phyloP scores from a whole-genome alignment of 2,888 invertebrate species.

The Aleiodes testaceus region DNA sequence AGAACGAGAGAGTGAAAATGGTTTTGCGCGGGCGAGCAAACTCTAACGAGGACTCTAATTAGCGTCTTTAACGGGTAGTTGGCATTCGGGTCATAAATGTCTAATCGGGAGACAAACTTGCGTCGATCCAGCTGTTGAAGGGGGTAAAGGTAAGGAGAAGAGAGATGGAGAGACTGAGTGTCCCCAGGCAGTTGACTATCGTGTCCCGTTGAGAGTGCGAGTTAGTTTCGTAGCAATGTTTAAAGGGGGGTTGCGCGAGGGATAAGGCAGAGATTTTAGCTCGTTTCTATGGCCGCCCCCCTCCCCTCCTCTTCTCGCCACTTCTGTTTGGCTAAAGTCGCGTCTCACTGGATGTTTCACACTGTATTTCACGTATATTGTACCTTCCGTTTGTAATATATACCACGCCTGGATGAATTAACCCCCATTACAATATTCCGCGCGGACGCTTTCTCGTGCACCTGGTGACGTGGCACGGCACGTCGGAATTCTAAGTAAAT shows the following conservation, averaged over 20 bases:
- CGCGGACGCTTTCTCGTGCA: conserved; percentile 38
- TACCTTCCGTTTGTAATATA: conserved; percentile 40
- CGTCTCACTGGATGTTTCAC: conserved; percentile 19
- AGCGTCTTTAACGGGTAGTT: conserved; percentile 59
- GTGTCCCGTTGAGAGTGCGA: conserved; percentile 28
- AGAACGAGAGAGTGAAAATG: conserved; percentile 47
- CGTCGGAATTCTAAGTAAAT: conserved; percentile 64
- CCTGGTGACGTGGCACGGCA: conserved; percentile 47
- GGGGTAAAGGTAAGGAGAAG: conserved; percentile 5
- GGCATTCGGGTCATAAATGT: conserved; percentile 59
- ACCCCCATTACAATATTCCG: conserved; percentile 39
- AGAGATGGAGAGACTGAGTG: not conserved
- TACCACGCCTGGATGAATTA: conserved; percentile 43
- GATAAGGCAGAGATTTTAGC: conserved; percentile 29
- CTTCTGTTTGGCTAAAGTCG: conserved; percentile 21
- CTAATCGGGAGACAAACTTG: conserved; percentile 58
- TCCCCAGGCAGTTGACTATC: conserved; percentile 37
- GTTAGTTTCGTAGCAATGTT: conserved; percentile 25
- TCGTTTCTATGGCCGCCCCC: not conserved
- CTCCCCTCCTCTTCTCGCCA: no score
- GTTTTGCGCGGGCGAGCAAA: conserved; percentile 37
- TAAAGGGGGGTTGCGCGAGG: not conserved
- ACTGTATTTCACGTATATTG: conserved; percentile 30
- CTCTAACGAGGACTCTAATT: conserved; percentile 57
- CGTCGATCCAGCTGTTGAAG: conserved; percentile 38